Evolutionary conservation across 1,140 invertebrate species (phyloP).

Genomic region (Ditylenchus dipsaci): DNA sequence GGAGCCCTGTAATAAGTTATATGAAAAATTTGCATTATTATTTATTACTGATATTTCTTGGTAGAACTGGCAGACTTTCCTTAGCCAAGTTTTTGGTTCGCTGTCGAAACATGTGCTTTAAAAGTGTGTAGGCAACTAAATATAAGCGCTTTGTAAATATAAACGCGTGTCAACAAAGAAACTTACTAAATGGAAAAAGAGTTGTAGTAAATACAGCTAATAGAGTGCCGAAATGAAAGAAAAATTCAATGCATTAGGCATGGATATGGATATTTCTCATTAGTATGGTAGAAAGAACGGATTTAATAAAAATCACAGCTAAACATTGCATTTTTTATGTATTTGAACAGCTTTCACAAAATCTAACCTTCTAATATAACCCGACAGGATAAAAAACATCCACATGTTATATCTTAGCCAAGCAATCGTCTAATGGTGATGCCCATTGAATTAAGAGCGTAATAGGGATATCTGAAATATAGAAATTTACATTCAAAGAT

Average conservation of each 20-base stretch:
- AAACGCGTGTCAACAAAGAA: background rate
- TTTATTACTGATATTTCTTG: too few relatives aligned
- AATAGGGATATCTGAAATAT: constrained; percentile 15
- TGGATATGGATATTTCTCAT: background rate
- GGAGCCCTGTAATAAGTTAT: too few relatives aligned
- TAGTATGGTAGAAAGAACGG: constrained; percentile 14
- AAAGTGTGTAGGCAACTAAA: constrained; percentile 23
- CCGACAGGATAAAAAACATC: constrained; percentile 22
- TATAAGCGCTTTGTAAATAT: background rate
- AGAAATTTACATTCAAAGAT: too few relatives aligned
- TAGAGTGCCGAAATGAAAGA: constrained; percentile 26
- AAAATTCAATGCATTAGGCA: constrained; percentile 22
- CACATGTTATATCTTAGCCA: constrained; percentile 24
- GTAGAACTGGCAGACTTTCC: too few relatives aligned
- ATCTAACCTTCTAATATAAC: constrained; percentile 20
- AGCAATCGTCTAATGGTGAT: constrained; percentile 4
- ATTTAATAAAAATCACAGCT: constrained; percentile 14
- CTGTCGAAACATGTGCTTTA: constrained; percentile 19
- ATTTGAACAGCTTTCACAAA: background rate
- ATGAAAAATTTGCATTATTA: too few relatives aligned
- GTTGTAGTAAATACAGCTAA: constrained; percentile 11
- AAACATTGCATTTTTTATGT: background rate
- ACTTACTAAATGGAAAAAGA: constrained; percentile 22
- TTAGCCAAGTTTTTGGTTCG: constrained; percentile 12
- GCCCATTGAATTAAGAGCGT: constrained; percentile 12